These are phyloP conservation scores for Jordanella pulchra DNA, from an alignment of 2,797 vertebrate species.

Conservation along the genomic window DNA sequence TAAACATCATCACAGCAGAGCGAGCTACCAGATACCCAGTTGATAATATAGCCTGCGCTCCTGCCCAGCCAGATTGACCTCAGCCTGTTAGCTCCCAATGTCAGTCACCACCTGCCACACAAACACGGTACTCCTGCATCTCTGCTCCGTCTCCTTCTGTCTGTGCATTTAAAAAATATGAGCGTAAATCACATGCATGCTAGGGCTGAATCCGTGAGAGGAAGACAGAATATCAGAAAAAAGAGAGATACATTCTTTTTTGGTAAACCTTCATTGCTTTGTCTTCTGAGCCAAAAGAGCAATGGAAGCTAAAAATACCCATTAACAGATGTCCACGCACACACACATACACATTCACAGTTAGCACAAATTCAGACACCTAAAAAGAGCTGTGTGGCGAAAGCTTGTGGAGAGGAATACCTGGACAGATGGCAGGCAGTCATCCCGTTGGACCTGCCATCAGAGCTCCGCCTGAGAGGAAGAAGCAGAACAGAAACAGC, in stretches of 20 bases:
- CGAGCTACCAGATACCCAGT: slow-evolving; percentile 61
- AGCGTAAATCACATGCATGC: slow-evolving; percentile 41
- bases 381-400: slow-evolving; percentile 45
- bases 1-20: slow-evolving; percentile 53
- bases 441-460: slow-evolving; percentile 70
- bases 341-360: slow-evolving; percentile 11
- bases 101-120: slow-evolving; percentile 69
- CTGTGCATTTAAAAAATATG: slow-evolving; percentile 19
- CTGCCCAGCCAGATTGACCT: slow-evolving; percentile 74
- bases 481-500: slow-evolving; percentile 61
- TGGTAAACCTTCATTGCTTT: background rate
- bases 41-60: slow-evolving; percentile 73
- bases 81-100: slow-evolving; percentile 73
- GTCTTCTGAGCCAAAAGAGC: slow-evolving; percentile 13
- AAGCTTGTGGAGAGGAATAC: slow-evolving; percentile 60
- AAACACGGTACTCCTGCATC: slow-evolving; percentile 28
- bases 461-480: slow-evolving; percentile 61
- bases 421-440: slow-evolving; percentile 79
- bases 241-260: slow-evolving; percentile 8
- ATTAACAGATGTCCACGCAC: background rate
- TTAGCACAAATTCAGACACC: slow-evolving; percentile 6
- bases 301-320: background rate
- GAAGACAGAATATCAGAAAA: slow-evolving; percentile 3
- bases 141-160: slow-evolving; percentile 27
- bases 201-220: slow-evolving; percentile 12